Conservation (phyloP, 2,888 invertebrate genomes). For the Clunio marinus region DNA sequence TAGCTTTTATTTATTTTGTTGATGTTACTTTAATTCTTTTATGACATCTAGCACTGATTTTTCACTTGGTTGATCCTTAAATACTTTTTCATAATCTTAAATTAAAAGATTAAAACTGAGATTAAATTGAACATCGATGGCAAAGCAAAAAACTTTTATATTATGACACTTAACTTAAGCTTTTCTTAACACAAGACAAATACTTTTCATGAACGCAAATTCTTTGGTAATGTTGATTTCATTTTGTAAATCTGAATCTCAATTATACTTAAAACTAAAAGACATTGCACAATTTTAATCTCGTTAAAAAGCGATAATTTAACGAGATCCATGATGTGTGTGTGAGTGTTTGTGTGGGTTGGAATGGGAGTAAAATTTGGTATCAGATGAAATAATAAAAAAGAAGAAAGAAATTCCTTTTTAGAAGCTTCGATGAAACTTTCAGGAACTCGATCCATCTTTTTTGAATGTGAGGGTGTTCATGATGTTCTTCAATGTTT, state of each 20-base stretch:
- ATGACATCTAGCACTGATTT: conserved; percentile 20
- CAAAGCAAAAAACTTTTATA: neutral
- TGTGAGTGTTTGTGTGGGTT: conserved; percentile 2
- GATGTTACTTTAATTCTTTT: too few species aligned
- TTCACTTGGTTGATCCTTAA: neutral
- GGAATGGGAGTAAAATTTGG: neutral
- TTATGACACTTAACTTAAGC: conserved; percentile 1
- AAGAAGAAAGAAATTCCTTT: neutral
- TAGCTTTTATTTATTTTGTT: conserved; percentile 18
- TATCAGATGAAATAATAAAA: neutral
- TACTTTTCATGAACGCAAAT: neutral
- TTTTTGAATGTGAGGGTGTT: conserved; percentile 72
- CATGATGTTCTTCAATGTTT: conserved; percentile 74
- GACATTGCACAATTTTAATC: neutral
- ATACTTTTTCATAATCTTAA: conserved; percentile 3
- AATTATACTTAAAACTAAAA: neutral
- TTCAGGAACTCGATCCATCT: conserved; percentile 68
- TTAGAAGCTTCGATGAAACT: conserved; percentile 37
- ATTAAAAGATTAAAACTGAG: neutral
- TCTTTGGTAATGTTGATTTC: conserved; percentile 25
- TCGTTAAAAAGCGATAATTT: neutral
- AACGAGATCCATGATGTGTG: too few species aligned
- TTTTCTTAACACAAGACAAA: neutral
- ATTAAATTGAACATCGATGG: conserved; percentile 2
- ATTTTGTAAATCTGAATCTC: conserved; percentile 1